Conservation (phyloP, 1,140 invertebrate species). For the Lepidostoma basale region DNA sequence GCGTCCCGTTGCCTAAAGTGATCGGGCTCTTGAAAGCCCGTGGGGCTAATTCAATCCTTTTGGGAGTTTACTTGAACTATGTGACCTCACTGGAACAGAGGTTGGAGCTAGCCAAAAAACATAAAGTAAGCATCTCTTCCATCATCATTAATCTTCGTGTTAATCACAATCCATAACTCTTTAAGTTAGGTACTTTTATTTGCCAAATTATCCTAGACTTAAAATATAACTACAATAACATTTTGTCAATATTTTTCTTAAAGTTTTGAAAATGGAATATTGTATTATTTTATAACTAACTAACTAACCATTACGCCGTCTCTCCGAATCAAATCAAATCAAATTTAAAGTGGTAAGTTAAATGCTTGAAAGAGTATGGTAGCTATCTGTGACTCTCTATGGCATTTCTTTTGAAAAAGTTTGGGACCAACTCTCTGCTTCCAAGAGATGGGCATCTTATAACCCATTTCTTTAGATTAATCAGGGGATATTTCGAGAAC, state of each 20-base stretch:
- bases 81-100: slow-evolving; percentile 51
- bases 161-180: neutral
- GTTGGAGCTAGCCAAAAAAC: slow-evolving; percentile 52
- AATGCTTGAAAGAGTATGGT: too few species aligned
- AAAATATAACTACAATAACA: neutral
- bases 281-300: too few species aligned
- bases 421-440: too few species aligned
- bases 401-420: too few species aligned
- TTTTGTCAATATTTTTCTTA: neutral
- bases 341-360: too few species aligned
- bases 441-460: too few species aligned
- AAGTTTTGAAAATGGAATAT: too few species aligned
- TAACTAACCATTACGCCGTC: too few species aligned
- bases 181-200: neutral
- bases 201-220: neutral
- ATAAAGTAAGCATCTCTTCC: slow-evolving; percentile 50
- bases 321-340: too few species aligned
- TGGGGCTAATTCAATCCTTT: slow-evolving; percentile 48
- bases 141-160: neutral
- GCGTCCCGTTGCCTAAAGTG: slow-evolving; percentile 53
- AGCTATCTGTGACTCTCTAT: too few species aligned
- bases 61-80: slow-evolving; percentile 52
- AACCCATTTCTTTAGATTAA: too few species aligned
- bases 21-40: slow-evolving; percentile 51
- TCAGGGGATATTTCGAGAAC: too few species aligned